phyloP scores from a whole-genome alignment of 2,888 invertebrate genomes.

The Papilio demoleus region DNA sequence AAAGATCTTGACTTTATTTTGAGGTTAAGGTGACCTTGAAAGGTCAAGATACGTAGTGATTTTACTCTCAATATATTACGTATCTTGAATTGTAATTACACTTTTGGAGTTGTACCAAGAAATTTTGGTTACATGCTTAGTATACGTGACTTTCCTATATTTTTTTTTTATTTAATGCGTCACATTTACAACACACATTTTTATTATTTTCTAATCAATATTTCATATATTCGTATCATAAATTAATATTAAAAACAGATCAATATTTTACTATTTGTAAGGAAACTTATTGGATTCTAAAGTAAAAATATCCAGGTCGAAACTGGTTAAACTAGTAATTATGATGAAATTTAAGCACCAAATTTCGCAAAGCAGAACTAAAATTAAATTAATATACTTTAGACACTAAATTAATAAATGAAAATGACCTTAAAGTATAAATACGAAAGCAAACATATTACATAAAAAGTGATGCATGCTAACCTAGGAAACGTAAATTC shows the following conservation, averaged over 20 bases:
- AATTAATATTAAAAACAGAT: not conserved
- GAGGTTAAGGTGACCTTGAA: conserved; percentile 69
- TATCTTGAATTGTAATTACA: conserved; percentile 37
- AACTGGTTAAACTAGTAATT: not conserved
- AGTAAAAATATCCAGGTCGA: not conserved
- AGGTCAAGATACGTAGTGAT: conserved; percentile 59
- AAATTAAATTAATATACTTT: conserved; percentile 1
- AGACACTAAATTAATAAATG: not conserved
- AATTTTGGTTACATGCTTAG: not conserved
- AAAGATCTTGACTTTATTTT: conserved; percentile 36
- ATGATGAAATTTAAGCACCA: not conserved
- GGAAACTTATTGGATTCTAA: not conserved
- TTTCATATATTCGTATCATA: not conserved
- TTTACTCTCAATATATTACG: conserved; percentile 41
- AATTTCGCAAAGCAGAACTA: not conserved
- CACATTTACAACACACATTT: too few species aligned
- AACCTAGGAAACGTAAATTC: conserved; percentile 28
- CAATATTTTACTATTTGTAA: not conserved
- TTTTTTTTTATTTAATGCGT: not conserved
- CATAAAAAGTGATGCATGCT: conserved; percentile 29
- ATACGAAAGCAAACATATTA: conserved; percentile 22
- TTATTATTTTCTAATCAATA: too few species aligned
- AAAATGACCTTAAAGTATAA: conserved; percentile 7
- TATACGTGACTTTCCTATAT: not conserved
- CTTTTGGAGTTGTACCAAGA: conserved; percentile 45